Evolutionary conservation across 2,797 vertebrate genomes (phyloP), one percentile per base, ranked within the genome.

Genomic region (Diplodus puntazzo): DNA sequence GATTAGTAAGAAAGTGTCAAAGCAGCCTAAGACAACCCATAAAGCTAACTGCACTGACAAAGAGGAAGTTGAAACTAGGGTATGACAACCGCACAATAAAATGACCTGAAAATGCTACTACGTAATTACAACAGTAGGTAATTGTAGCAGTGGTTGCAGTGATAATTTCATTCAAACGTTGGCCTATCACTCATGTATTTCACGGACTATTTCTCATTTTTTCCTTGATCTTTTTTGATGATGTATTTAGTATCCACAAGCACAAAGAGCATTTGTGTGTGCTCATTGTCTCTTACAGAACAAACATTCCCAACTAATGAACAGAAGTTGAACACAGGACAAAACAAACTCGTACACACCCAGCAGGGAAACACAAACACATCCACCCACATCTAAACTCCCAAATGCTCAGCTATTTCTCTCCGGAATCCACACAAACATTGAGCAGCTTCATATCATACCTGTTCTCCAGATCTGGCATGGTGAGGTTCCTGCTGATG

Each of bases 381-480:
- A 69, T n/a, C 42, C 75, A 57, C 2, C 25, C 83, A 75, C 71
- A 73, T 79, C 64, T 2, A 39, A 42, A 71, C 77, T 63, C 80
- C 74, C 39, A 75, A 82, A 62, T 4, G 25, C 52, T 4, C 67
- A 55, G 60, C 50, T 58, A 64, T 73, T 78, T 68, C 59, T 5
- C 11, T 6, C 27, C 0, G 2, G 45, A 46, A 67, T 2, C 25
- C 54, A 60, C 57, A 65, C 63, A 68, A 59, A 72, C 75, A 52
- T 0, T 5, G 27, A 54, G 3, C n/a, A 45, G 45, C 25, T 21
- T 27, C 12, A 7, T 30, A 11, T 18, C 62, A 16, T 82, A 98
- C 98, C 98, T 96, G 96, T 96, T 98, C 93, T 99, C 98, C 88
- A 98, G 95, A 87, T 99, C 98, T 0, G 97, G 97, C 97, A 99